phyloP scores from a whole-genome alignment of 2,113 vertebrate genomes.

The Trochalopteron elliotii region DNA sequence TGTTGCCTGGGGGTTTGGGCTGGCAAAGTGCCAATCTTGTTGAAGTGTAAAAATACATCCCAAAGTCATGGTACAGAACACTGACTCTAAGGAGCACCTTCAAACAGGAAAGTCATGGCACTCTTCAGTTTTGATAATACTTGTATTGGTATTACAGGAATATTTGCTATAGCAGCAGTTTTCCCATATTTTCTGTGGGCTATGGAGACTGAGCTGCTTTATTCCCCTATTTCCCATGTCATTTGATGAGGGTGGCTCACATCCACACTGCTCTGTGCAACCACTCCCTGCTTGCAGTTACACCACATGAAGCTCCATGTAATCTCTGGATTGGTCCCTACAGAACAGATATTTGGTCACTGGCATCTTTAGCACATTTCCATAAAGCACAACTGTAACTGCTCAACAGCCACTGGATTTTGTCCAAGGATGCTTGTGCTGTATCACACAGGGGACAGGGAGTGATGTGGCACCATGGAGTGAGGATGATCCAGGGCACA shows the following conservation, averaged over 20 bases:
- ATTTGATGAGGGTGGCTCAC: rapidly evolving
- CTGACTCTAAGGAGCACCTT: background rate
- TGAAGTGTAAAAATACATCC: background rate
- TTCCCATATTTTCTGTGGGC: background rate
- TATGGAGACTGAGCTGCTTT: background rate
- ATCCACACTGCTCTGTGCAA: background rate
- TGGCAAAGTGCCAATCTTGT: background rate
- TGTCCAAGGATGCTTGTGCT: background rate
- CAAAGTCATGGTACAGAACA: background rate
- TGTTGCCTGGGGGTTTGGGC: background rate
- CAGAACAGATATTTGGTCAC: background rate
- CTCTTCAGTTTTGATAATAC: background rate
- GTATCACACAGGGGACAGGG: too few species aligned
- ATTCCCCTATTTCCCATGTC: background rate
- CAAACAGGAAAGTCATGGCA: background rate
- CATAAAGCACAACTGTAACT: background rate
- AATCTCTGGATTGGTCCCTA: background rate
- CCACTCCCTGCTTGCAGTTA: background rate
- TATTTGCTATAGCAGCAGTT: background rate
- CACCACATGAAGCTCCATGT: rapidly evolving
- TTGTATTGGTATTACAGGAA: background rate
- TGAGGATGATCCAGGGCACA: background rate
- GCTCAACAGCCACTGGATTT: background rate
- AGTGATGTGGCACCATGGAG: too few species aligned
- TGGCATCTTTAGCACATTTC: background rate